phyloP scores from a whole-genome alignment of 2,113 vertebrate genomes.

The Macquaria australasica region DNA sequence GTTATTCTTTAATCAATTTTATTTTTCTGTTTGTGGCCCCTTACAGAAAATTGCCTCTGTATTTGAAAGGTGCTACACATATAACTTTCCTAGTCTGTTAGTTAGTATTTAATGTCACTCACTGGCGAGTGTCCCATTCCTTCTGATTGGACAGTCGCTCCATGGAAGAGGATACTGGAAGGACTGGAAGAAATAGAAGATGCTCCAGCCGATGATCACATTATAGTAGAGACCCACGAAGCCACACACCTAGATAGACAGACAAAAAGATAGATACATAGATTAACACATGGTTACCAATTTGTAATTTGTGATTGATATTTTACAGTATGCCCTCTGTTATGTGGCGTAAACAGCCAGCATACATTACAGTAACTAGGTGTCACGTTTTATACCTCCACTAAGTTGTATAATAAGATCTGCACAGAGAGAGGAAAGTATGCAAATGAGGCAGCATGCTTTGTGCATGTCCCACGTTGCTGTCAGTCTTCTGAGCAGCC shows the following conservation, averaged over 20 bases:
- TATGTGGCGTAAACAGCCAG: not conserved
- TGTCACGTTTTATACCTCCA: not conserved
- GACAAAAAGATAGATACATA: not conserved
- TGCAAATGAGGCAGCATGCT: constrained; percentile 34
- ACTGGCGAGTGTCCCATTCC: constrained; percentile 90
- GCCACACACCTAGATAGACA: constrained; percentile 90
- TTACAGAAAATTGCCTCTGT: not conserved
- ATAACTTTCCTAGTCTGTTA: not conserved
- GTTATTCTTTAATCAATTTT: not conserved
- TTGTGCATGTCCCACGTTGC: constrained; percentile 42
- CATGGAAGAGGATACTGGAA: constrained; percentile 98
- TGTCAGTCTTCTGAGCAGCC: constrained; percentile 55
- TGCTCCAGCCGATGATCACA: constrained; percentile 99
- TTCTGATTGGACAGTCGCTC: constrained; percentile 93
- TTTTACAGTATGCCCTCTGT: not conserved
- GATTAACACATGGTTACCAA: not conserved
- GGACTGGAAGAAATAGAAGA: constrained; percentile 99
- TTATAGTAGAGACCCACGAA: constrained; percentile 99
- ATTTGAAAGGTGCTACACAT: not conserved
- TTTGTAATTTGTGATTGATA: not conserved
- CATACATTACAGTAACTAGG: not conserved
- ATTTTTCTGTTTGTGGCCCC: not conserved
- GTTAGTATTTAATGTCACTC: constrained; percentile 72
- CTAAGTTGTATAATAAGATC: constrained; percentile 4
- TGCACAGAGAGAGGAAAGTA: not conserved